phyloP scores from a whole-genome alignment of 1,140 invertebrate genomes.

The Atta colombica region DNA sequence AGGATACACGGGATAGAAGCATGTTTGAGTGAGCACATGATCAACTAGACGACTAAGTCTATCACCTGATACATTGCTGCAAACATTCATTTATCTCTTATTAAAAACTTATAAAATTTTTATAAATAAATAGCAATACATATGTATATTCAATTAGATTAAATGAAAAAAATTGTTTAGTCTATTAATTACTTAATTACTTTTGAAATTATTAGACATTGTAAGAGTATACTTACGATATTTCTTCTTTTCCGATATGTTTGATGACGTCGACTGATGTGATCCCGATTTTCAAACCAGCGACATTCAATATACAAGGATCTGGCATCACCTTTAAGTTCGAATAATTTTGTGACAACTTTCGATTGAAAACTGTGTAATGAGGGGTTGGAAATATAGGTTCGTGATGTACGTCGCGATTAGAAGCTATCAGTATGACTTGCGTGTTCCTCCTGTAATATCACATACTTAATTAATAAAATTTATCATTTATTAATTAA shows the following conservation, averaged over 20 bases:
- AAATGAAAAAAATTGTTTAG: background rate
- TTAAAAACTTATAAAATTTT: background rate
- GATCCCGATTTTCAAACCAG: conserved; percentile 91
- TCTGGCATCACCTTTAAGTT: conserved; percentile 91
- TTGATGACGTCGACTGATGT: conserved; percentile 94
- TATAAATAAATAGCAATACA: background rate
- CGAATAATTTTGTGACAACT: conserved; percentile 64
- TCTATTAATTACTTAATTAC: background rate
- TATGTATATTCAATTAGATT: background rate
- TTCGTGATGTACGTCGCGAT: conserved; percentile 92
- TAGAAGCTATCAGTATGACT: conserved; percentile 92
- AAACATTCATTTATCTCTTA: conserved; percentile 45
- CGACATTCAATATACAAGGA: conserved; percentile 92
- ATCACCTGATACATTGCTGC: conserved; percentile 85
- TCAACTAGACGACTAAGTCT: conserved; percentile 90
- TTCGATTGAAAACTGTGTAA: conserved; percentile 83
- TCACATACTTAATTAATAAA: background rate
- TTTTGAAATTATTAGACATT: background rate
- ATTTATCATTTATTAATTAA: too few relatives aligned
- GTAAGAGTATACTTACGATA: conserved; percentile 88
- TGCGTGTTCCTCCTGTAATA: conserved; percentile 89
- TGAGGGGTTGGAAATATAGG: conserved; percentile 94
- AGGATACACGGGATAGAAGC: conserved; percentile 94
- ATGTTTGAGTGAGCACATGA: conserved; percentile 92
- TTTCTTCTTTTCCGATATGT: conserved; percentile 93